Base-by-base conservation (phyloP, 2,888 invertebrate genomes). In the Bombylius major region DNA sequence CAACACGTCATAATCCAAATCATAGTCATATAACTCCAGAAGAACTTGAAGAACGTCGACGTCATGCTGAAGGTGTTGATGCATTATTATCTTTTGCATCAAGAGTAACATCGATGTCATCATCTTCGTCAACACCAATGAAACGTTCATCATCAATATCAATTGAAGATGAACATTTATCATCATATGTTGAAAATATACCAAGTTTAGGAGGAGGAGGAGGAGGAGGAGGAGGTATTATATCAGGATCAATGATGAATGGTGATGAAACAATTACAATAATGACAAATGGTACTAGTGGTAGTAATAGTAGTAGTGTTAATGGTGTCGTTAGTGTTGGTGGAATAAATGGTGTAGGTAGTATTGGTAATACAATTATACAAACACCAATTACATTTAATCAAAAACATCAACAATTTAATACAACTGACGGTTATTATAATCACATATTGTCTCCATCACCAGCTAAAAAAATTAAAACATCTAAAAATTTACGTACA, bases 51-150 rank as follows among this genome's bases (percentile, higher is more conserved):
- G 84, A 85, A 69, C 82, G 81, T 64, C 77, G 84, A 61, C 82
- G 83, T 65, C 84, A 87, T 61, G 85, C 83, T 47, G 87, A 87
- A 69, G 88, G 88, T 57, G 88, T 88, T 0, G 87, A 88, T 65
- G 88, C 87, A 0, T 73, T 89, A 60, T 75, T 89, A 49, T 87
- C 88, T 68, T 75, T 89, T 56, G 88, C 88, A 1, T 86, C 86
- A 7, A 80, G 80, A 46, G 70, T 68, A 44, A 76, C 77, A 14
- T 63, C 66, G 39, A 60, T 61, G 56, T 47, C 57, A 50, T 54
- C 54, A 9, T 58, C 57, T 14, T 42, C 65, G 58, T 57, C 60
- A 23, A 70, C 72, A 55, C 70, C 73, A 56, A 67, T 69, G 51
- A 74, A 74, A 63, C 73, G 74, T 56, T 71, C 68, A 58, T 65